Evolutionary conservation across 2,797 vertebrate species (phyloP).

Genomic region (Hapalemur alaotrensis): DNA sequence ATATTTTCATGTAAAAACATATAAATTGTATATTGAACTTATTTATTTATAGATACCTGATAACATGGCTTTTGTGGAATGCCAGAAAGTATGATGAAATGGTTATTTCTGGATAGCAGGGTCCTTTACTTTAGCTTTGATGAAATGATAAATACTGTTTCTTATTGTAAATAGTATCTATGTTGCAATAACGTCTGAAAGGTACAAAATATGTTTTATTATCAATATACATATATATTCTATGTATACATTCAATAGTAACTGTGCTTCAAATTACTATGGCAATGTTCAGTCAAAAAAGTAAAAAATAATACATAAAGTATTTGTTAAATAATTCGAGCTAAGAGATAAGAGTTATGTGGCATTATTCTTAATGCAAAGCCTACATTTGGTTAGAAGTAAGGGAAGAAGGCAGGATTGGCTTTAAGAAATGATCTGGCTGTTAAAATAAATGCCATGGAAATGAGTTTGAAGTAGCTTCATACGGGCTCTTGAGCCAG

Average conservation of each 20-base stretch:
- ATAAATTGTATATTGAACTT: background rate
- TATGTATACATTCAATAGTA: background rate
- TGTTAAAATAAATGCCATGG: constrained; percentile 49
- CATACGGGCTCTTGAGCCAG: background rate
- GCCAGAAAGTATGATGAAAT: background rate
- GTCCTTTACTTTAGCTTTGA: background rate
- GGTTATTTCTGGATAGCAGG: background rate
- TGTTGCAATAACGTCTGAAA: background rate
- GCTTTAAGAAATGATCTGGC: background rate
- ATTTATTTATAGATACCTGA: background rate
- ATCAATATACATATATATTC: background rate
- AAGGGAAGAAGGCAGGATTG: background rate
- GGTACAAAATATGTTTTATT: background rate
- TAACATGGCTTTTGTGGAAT: background rate
- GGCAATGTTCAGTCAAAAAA: background rate
- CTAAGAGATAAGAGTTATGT: background rate
- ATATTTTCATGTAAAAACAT: background rate
- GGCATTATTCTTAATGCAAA: background rate
- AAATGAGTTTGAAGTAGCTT: constrained; percentile 36
- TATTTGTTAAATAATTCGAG: background rate
- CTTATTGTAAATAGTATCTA: background rate
- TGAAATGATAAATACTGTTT: background rate
- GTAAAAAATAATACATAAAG: background rate
- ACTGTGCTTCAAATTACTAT: background rate
- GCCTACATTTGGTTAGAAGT: background rate